These are phyloP conservation scores for Lepidochitona cinerea DNA, from an alignment of 2,888 invertebrate genomes.

Conservation along the genomic window DNA sequence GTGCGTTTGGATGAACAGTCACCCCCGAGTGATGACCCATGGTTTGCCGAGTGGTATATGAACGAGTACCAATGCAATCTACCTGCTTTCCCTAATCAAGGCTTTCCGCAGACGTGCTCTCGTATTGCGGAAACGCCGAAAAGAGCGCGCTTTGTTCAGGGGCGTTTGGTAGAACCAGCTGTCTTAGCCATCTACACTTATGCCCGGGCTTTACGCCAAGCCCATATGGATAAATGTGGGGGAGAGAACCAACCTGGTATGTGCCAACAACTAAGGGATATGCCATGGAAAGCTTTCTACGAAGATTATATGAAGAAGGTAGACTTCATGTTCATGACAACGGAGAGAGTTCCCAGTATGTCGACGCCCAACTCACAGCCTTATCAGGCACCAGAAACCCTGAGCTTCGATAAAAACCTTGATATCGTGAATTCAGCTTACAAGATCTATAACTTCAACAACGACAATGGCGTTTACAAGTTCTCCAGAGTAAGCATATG, in stretches of 20 bases:
- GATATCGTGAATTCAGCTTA: conserved; percentile 55
- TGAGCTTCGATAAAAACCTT: conserved; percentile 49
- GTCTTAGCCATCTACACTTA: conserved; percentile 61
- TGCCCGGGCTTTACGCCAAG: conserved; percentile 57
- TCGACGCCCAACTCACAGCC: conserved; percentile 56
- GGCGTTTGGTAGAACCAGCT: conserved; percentile 61
- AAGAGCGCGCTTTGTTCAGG: conserved; percentile 49
- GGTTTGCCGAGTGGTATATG: conserved; percentile 62
- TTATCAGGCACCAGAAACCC: conserved; percentile 50
- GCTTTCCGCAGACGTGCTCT: conserved; percentile 12
- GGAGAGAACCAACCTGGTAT: conserved; percentile 35
- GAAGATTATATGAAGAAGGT: conserved; percentile 52
- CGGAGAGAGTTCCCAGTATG: conserved; percentile 59
- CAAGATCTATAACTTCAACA: conserved; percentile 61
- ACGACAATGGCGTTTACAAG: conserved; percentile 40
- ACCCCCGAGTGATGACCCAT: conserved; percentile 56
- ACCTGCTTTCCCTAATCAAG: conserved; percentile 31
- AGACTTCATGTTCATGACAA: conserved; percentile 54
- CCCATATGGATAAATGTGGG: conserved; percentile 50
- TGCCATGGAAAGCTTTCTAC: conserved; percentile 50
- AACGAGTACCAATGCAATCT: conserved; percentile 45
- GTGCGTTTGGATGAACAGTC: conserved; percentile 48
- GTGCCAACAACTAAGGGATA: conserved; percentile 40
- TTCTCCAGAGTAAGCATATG: conserved; percentile 47
- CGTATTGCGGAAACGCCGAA: conserved; percentile 29